Percentiles rank a stretch among this genome's conserved stretches.
Evolutionary conservation across 2,888 invertebrate genomes (phyloP).

Genomic region (Sabatieria punctata): DNA sequence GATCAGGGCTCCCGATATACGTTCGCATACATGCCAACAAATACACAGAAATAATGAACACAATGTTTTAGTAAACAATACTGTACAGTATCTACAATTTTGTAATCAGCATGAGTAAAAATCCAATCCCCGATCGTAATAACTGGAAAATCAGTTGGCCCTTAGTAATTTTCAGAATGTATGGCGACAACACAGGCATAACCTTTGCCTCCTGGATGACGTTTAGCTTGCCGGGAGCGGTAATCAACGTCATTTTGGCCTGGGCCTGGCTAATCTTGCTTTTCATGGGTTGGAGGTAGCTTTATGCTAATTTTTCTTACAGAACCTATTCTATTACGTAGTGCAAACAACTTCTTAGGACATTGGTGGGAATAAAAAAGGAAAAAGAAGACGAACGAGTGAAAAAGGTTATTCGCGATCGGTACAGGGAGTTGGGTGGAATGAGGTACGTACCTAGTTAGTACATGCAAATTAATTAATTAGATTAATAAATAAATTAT

Average conservation of each 20-base stretch:
- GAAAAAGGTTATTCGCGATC: not conserved
- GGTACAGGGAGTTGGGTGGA: not conserved
- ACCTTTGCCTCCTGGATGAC: conserved; percentile 17
- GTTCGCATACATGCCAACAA: no score
- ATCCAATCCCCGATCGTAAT: no score
- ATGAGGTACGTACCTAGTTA: not conserved
- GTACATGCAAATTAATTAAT: not conserved
- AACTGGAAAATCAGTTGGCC: no score
- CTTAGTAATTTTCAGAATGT: conserved; percentile 5
- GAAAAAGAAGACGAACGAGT: not conserved
- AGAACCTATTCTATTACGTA: conserved; percentile 16
- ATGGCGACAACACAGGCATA: conserved; percentile 11
- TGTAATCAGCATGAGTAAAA: no score
- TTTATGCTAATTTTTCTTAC: not conserved
- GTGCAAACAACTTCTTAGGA: not conserved
- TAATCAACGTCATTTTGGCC: conserved; percentile 19
- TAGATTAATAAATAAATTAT: no score
- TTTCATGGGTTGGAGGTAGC: conserved; percentile 17
- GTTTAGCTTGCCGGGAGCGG: conserved; percentile 15
- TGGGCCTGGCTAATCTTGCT: conserved; percentile 29
- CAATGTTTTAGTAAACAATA: no score
- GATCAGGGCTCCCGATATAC: no score
- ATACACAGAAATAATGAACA: no score
- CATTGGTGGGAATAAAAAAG: conserved; percentile 1
- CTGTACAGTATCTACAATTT: no score